phyloP scores from a whole-genome alignment of 1,140 invertebrate genomes.

The Zaprionus vittiger region DNA sequence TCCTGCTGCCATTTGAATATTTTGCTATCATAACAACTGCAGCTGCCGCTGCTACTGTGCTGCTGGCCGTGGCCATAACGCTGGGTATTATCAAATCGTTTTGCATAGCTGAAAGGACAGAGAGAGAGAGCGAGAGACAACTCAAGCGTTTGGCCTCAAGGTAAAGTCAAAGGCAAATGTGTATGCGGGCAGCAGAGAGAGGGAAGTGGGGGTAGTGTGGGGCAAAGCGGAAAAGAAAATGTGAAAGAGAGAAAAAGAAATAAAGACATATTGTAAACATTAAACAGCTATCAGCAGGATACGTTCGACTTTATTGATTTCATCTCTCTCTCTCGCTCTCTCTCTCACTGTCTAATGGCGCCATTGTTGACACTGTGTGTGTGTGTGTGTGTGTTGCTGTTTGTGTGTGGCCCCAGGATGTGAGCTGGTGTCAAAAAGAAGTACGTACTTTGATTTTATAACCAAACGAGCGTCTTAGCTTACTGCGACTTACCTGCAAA shows the following conservation, averaged over 20 bases:
- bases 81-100: conserved; percentile 70
- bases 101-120: conserved; percentile 56
- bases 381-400: conserved; percentile 23
- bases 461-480: conserved; percentile 55
- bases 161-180: conserved; percentile 77
- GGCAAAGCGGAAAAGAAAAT: not conserved
- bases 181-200: conserved; percentile 9
- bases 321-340: conserved; percentile 36
- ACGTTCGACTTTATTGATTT: conserved; percentile 80
- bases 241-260: conserved; percentile 38
- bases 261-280: conserved; percentile 83
- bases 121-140: not conserved
- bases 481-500: conserved; percentile 65
- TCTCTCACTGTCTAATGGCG: conserved; percentile 37
- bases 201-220: not conserved
- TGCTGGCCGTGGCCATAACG: conserved; percentile 57
- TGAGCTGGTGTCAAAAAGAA: conserved; percentile 52
- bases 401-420: conserved; percentile 12
- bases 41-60: conserved; percentile 23
- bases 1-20: conserved; percentile 27
- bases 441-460: conserved; percentile 82
- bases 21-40: conserved; percentile 76
- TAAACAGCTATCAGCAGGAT: conserved; percentile 81
- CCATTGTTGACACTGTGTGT: conserved; percentile 37
- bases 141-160: conserved; percentile 55